Percentiles rank a stretch among this genome's conserved stretches.
Conservation (phyloP, 53 echinoderm and acorn worm species). For the Paracentrotus lividus region DNA sequence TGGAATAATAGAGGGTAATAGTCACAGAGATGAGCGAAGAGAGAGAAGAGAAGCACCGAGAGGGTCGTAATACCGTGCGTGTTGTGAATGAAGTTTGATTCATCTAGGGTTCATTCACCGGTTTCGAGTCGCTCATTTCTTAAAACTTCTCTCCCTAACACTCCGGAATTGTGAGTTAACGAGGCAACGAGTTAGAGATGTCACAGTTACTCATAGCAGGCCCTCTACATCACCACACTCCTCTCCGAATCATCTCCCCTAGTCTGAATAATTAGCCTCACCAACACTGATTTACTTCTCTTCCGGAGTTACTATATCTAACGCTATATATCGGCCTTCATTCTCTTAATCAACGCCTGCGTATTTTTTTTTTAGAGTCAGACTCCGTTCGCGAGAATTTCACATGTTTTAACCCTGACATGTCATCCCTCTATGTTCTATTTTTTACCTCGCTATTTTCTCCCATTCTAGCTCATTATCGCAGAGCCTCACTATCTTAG, state of each 20-base stretch:
- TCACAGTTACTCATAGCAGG: slow-evolving; percentile 41
- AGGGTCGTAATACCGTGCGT: slow-evolving; percentile 54
- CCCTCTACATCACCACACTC: slow-evolving; percentile 24
- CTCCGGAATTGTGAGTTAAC: slow-evolving; percentile 63
- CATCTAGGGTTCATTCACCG: slow-evolving; percentile 64
- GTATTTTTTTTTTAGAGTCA: slow-evolving; percentile 36
- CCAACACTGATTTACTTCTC: slow-evolving; percentile 65
- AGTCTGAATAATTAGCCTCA: slow-evolving; percentile 65
- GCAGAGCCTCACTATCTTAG: not conserved
- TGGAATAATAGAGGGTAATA: not conserved
- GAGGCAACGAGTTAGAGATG: slow-evolving; percentile 51
- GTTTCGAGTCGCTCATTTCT: slow-evolving; percentile 65
- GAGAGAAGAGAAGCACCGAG: not conserved
- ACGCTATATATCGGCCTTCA: slow-evolving; percentile 51
- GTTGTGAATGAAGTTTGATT: slow-evolving; percentile 58
- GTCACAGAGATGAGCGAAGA: slow-evolving; percentile 9
- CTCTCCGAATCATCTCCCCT: slow-evolving; percentile 6
- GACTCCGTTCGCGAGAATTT: not conserved
- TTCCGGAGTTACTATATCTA: slow-evolving; percentile 66
- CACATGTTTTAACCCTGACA: slow-evolving; percentile 71
- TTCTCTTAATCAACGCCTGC: slow-evolving; percentile 48
- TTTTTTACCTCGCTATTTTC: slow-evolving; percentile 34
- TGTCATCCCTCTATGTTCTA: slow-evolving; percentile 42
- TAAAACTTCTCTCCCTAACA: slow-evolving; percentile 61
- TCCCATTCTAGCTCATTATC: not conserved